Evolutionary conservation across 2,888 invertebrate genomes (phyloP).

Genomic region (Hoplodrina blanda): DNA sequence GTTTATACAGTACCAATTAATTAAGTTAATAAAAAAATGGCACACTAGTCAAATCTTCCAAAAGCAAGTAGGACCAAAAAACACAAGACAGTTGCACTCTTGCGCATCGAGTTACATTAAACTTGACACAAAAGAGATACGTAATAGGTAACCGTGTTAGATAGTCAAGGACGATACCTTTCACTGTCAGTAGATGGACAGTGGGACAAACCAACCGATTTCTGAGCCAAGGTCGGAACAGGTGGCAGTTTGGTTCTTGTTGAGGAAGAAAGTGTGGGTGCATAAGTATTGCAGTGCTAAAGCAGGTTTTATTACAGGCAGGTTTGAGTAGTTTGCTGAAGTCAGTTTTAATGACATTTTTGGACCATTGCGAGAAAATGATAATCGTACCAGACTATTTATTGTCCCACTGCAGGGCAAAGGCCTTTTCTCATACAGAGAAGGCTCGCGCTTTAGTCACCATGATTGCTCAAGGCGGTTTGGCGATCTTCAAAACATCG

Average conservation of each 20-base stretch:
- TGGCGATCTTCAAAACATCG: too few species aligned
- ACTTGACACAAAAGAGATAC: constrained; percentile 59
- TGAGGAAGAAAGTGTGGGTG: constrained; percentile 6
- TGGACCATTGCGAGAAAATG: neutral
- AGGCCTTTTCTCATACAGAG: too few species aligned
- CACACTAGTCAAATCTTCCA: neutral
- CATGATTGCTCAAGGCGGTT: too few species aligned
- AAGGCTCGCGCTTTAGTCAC: too few species aligned
- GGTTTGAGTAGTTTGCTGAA: neutral
- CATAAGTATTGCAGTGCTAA: constrained; percentile 1
- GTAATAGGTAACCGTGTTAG: constrained; percentile 57
- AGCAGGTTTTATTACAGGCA: neutral
- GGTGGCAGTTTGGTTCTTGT: constrained; percentile 30
- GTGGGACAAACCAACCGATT: constrained; percentile 37
- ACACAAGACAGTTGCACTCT: constrained; percentile 3
- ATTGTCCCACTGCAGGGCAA: too few species aligned
- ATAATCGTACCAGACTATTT: too few species aligned
- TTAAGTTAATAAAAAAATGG: too few species aligned
- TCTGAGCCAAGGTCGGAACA: constrained; percentile 38
- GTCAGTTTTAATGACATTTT: neutral
- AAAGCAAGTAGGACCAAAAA: neutral
- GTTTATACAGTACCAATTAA: too few species aligned
- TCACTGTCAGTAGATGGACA: constrained; percentile 64
- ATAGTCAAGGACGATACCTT: constrained; percentile 71
- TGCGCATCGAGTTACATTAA: constrained; percentile 53